Percentiles rank a stretch among this genome's conserved stretches.
Evolutionary conservation across 35 echinoderm and acorn worm genomes (phyloP).

Genomic region (Apostichopus californicus): DNA sequence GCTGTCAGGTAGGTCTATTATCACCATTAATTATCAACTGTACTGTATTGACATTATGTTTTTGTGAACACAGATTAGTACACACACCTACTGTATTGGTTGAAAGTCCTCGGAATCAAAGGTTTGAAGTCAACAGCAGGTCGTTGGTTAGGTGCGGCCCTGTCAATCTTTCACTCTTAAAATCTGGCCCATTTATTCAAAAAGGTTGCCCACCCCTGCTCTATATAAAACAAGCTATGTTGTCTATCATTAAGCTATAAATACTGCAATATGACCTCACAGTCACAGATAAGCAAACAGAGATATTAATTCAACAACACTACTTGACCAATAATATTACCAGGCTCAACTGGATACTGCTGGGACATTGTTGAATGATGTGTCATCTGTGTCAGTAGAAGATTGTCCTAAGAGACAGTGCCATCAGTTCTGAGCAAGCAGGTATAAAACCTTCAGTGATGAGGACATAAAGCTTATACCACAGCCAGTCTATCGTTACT

Average conservation of each 20-base stretch:
- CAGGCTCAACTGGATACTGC: slow-evolving; percentile 2
- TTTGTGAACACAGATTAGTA: too few relatives aligned
- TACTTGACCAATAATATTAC: slow-evolving; percentile 10
- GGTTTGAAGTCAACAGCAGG: too few relatives aligned
- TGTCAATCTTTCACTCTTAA: too few relatives aligned
- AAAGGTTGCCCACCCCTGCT: too few relatives aligned
- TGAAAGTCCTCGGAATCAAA: too few relatives aligned
- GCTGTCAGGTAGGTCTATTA: too few relatives aligned
- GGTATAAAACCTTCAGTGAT: slow-evolving; percentile 14
- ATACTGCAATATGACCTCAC: not conserved
- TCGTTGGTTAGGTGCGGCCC: too few relatives aligned
- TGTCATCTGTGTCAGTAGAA: slow-evolving; percentile 21
- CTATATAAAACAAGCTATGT: too few relatives aligned
- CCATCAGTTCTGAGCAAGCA: not conserved
- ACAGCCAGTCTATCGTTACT: not conserved
- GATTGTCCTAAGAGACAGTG: not conserved
- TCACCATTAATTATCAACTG: too few relatives aligned
- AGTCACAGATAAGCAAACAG: slow-evolving; percentile 11
- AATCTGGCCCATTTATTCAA: too few relatives aligned
- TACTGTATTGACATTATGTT: too few relatives aligned
- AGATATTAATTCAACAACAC: not conserved
- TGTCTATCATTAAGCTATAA: not conserved
- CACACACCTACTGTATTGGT: too few relatives aligned
- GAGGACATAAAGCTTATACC: slow-evolving; percentile 4
- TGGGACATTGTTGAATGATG: slow-evolving; percentile 31